phyloP scores from a whole-genome alignment of 2,113 vertebrate species.

The Vulpes lagopus region DNA sequence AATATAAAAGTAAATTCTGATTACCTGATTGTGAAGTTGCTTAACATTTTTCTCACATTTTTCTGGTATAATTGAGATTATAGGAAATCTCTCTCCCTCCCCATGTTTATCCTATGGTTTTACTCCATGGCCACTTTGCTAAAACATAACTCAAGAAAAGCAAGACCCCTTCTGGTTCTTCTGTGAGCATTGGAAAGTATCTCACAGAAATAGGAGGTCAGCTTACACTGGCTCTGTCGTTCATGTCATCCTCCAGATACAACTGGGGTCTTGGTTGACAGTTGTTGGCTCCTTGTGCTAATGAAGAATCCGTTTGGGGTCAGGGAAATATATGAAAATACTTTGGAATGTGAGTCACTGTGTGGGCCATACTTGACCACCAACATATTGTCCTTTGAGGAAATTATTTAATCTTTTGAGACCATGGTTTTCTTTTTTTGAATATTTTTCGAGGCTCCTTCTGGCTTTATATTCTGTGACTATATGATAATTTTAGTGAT shows the following conservation, averaged over 20 bases:
- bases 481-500: not conserved
- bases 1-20: conserved; percentile 39
- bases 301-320: not conserved
- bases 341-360: not conserved
- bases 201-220: not conserved
- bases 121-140: not conserved
- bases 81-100: not conserved
- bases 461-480: not conserved
- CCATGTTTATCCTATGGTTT: not conserved
- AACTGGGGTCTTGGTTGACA: not conserved
- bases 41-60: conserved; percentile 21
- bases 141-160: not conserved
- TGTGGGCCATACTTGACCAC: not conserved
- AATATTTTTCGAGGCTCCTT: not conserved
- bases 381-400: not conserved
- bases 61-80: not conserved
- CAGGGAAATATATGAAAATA: not conserved
- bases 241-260: not conserved
- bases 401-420: conserved; percentile 24
- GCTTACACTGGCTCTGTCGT: not conserved
- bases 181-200: not conserved
- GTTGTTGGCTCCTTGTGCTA: not conserved
- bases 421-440: not conserved
- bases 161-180: not conserved
- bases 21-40: not conserved